Evolutionary conservation across 2,888 invertebrate species (phyloP).

Genomic region (Parnassius mnemosyne): DNA sequence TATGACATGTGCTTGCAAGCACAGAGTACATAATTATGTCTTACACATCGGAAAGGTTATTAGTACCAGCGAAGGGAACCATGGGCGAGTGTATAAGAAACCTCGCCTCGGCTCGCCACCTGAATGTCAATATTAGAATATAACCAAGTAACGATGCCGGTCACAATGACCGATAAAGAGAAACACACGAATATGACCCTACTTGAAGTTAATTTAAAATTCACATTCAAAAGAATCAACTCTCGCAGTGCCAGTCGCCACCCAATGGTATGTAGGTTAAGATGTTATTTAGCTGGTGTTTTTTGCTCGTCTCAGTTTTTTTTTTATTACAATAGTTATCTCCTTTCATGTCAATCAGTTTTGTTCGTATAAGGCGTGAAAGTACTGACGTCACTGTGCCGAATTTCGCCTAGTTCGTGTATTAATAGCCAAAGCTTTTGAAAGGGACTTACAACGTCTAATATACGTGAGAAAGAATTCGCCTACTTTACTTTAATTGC

Average conservation of each 20-base stretch:
- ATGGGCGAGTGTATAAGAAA: conserved; percentile 59
- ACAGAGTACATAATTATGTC: conserved; percentile 44
- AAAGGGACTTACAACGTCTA: conserved; percentile 42
- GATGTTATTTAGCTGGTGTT: conserved; percentile 74
- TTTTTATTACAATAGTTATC: conserved; percentile 70
- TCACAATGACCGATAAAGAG: conserved; percentile 75
- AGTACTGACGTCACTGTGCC: conserved; percentile 71
- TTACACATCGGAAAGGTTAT: conserved; percentile 50
- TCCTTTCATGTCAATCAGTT: conserved; percentile 73
- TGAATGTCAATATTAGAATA: conserved; percentile 77
- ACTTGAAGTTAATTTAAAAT: conserved; percentile 69
- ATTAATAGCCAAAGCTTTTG: conserved; percentile 48
- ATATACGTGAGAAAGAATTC: conserved; percentile 41
- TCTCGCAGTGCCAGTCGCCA: conserved; percentile 55
- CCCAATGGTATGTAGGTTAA: conserved; percentile 77
- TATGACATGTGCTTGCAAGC: conserved; percentile 34
- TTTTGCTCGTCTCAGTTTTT: conserved; percentile 56
- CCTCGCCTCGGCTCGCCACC: conserved; percentile 61
- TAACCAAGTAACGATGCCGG: conserved; percentile 55
- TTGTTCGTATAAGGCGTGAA: conserved; percentile 70
- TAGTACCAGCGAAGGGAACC: conserved; percentile 50
- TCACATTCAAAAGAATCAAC: conserved; percentile 63
- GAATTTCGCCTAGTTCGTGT: conserved; percentile 56
- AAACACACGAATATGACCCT: conserved; percentile 73
- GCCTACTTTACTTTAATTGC: conserved; percentile 34